Evolutionary conservation across 2,113 vertebrate species (phyloP).

Genomic region (Paedocypris sp.): DNA sequence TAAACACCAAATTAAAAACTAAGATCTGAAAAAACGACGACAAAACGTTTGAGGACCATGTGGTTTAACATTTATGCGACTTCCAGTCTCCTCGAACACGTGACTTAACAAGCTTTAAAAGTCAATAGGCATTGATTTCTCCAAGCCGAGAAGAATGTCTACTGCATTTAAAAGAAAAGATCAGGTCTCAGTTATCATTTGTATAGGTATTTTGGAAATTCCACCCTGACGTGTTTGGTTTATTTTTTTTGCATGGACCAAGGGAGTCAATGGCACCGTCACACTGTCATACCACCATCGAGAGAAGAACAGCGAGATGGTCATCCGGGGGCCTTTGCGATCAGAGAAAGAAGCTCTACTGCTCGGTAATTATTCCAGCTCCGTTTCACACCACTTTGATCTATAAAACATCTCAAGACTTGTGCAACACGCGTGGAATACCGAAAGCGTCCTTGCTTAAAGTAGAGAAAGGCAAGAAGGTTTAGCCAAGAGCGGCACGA

Average conservation of each 20-base stretch:
- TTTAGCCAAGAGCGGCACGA: not conserved
- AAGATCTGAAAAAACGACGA: not conserved
- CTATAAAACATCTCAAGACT: constrained; percentile 12
- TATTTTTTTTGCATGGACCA: constrained; percentile 37
- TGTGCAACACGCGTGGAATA: not conserved
- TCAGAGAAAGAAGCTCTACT: constrained; percentile 81
- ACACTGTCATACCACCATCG: constrained; percentile 60
- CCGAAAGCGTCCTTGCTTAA: not conserved
- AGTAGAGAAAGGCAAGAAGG: not conserved
- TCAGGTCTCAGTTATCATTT: not conserved
- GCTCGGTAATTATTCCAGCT: constrained; percentile 65
- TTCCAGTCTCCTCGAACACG: not conserved
- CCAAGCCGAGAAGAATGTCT: not conserved
- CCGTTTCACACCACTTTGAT: constrained; percentile 9
- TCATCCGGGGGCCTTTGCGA: constrained; percentile 60
- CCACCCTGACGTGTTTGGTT: not conserved
- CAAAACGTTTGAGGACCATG: not conserved
- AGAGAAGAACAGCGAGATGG: constrained; percentile 65
- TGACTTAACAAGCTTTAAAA: constrained; percentile 15
- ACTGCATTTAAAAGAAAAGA: constrained; percentile 17
- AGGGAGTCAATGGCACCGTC: constrained; percentile 74
- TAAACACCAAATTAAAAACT: too few relatives aligned
- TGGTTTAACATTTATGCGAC: constrained; percentile 14
- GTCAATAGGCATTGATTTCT: constrained; percentile 32
- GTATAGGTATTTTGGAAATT: not conserved